phyloP scores from a whole-genome alignment of 2,113 vertebrate genomes.

The Elanoides forficatus region DNA sequence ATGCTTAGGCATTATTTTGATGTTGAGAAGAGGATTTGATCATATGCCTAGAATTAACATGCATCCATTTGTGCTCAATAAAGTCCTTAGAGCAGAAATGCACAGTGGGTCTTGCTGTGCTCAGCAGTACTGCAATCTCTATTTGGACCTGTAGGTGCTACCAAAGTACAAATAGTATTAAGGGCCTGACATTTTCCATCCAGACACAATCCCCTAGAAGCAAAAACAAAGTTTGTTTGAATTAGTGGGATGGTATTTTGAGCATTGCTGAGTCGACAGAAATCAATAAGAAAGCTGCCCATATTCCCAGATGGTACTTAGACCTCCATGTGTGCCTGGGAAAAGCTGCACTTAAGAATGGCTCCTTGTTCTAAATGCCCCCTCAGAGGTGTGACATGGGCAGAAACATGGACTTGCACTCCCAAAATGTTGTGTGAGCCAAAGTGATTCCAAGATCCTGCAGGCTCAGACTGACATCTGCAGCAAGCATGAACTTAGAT shows the following conservation, averaged over 20 bases:
- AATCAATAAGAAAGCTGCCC: background rate
- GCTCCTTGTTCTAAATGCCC: background rate
- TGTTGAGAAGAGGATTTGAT: background rate
- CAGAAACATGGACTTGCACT: background rate
- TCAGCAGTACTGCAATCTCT: background rate
- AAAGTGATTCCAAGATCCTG: background rate
- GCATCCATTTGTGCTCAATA: background rate
- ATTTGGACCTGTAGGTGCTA: conserved; percentile 9
- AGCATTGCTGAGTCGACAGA: background rate
- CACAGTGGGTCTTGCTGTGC: background rate
- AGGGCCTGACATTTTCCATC: background rate
- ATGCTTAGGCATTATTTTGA: background rate
- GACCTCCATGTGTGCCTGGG: background rate
- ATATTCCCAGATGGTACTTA: background rate
- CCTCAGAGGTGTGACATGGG: background rate
- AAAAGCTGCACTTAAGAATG: background rate
- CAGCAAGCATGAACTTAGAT: background rate
- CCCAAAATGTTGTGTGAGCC: background rate
- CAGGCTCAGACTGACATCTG: background rate
- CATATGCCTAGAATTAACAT: background rate
- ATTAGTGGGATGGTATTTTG: background rate
- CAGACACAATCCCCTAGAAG: background rate
- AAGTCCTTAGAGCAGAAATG: background rate
- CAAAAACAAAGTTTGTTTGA: background rate
- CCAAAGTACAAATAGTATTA: background rate